These are phyloP conservation scores for Cyprinodon brontotheroides DNA, from an alignment of 2,113 vertebrate genomes.

Conservation along the genomic window DNA sequence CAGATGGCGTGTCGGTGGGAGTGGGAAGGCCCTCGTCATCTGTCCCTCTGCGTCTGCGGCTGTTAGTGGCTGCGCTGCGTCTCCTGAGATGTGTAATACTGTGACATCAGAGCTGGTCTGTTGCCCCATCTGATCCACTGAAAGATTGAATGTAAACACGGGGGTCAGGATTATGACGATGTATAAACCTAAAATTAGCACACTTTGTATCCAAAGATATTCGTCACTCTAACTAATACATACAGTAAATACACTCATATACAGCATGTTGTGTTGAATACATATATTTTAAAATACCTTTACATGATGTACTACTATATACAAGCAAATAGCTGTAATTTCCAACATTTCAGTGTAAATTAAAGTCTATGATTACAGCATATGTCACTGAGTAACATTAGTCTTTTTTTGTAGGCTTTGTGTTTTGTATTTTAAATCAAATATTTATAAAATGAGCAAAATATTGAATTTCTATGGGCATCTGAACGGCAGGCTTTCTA, in stretches of 20 bases:
- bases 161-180: background rate
- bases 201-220: background rate
- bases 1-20: slow-evolving; percentile 69
- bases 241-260: background rate
- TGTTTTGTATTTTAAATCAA: too few species aligned
- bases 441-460: too few species aligned
- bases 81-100: slow-evolving; percentile 40
- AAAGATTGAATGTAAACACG: slow-evolving; percentile 35
- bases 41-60: slow-evolving; percentile 48
- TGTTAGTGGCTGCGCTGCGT: slow-evolving; percentile 58
- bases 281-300: too few species aligned
- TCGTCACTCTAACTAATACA: background rate
- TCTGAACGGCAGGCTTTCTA: too few species aligned
- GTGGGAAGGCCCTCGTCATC: slow-evolving; percentile 67
- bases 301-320: too few species aligned
- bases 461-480: too few species aligned
- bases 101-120: slow-evolving; percentile 52
- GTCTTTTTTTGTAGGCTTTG: too few species aligned
- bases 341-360: too few species aligned
- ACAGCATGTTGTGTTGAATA: too few species aligned
- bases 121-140: slow-evolving; percentile 27
- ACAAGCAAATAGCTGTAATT: too few species aligned
- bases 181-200: background rate
- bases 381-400: too few species aligned
- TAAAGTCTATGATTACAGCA: too few species aligned